Base-by-base conservation (phyloP, 2,113 vertebrate genomes). In the Pterocles burchelli region DNA sequence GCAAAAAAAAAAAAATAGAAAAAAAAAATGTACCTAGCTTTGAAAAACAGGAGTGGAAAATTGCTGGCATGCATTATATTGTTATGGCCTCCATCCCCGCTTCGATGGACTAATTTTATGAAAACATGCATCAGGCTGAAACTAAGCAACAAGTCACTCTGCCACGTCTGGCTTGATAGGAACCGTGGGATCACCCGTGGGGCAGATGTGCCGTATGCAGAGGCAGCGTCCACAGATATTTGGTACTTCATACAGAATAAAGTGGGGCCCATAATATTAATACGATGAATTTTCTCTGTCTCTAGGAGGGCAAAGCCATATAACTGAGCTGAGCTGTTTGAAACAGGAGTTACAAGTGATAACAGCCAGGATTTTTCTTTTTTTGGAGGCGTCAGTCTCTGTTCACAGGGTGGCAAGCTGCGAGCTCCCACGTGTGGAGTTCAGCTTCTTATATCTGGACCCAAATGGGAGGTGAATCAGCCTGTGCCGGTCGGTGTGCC, bases 401-500 rank as follows among this genome's bases (percentile, higher is more conserved):
- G 36, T 7, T 43, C 46, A 21, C 8, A 20, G 34, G 52, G 52
- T 26, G 65, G 13, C 18, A 31, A 77, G 36, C 65, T 16, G 21
- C 1, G 1, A 75, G 78, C 15, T 85, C 70, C 26, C 26, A 7
- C 9, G 0, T 1, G 2, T 1, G n/a, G 15, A 9, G 19, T 11
- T 89, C 3, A n/a, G 18, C 4, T 33, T 31, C 74, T 70, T 5
- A 7, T 2, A 19, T 11, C 90, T 31, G 59, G 18, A 16, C 11
- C 21, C 52, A 22, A 51, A 12, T 1, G 0, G 73, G 51, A 25
- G 41, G n/a, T 13, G 15, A 18, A 17, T 15, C 8, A 18, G 24
- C 21, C 70, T 11, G n/a, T 18, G 45, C 14, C 1, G 2, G 3
- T 19, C 55, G 0, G 10, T 0, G 68, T 15, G 46, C 17, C n/a